phyloP scores from a whole-genome alignment of 2,113 vertebrate genomes.

The Microcebus jonahi region DNA sequence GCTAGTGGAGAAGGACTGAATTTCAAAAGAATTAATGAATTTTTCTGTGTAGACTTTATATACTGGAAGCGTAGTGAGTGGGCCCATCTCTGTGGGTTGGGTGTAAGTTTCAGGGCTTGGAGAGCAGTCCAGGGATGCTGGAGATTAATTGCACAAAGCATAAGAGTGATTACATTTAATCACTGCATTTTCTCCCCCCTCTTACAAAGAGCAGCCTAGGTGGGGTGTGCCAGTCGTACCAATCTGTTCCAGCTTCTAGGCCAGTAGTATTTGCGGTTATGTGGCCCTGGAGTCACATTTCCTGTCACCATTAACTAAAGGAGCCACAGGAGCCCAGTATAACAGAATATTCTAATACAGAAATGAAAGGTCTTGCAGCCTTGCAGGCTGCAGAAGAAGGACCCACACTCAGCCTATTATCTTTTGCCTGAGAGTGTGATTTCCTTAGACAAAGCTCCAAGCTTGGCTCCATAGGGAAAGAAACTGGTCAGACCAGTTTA shows the following conservation, averaged over 20 bases:
- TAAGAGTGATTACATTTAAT: constrained; percentile 68
- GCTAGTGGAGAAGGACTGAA: neutral
- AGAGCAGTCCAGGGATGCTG: constrained; percentile 30
- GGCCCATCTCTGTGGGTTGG: neutral
- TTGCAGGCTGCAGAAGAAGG: constrained; percentile 52
- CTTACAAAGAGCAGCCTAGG: constrained; percentile 48
- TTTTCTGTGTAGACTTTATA: neutral
- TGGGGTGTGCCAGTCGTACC: constrained; percentile 60
- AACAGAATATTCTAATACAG: constrained; percentile 70
- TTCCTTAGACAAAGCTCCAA: constrained; percentile 58
- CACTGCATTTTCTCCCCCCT: constrained; percentile 22
- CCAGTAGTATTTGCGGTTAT: constrained; percentile 64
- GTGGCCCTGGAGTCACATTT: constrained; percentile 69
- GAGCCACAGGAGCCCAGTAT: constrained; percentile 67
- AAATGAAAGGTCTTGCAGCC: constrained; percentile 64
- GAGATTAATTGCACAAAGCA: constrained; percentile 57
- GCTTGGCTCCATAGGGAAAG: constrained; percentile 56
- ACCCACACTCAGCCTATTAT: constrained; percentile 33
- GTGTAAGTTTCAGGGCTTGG: constrained; percentile 15
- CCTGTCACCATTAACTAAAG: constrained; percentile 71
- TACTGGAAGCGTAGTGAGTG: neutral
- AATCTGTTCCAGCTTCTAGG: constrained; percentile 66
- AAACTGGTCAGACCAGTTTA: constrained; percentile 60
- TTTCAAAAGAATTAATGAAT: constrained; percentile 66
- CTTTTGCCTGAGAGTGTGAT: constrained; percentile 62